Conservation (phyloP, 92 coral and sea anemone species). For the Epizoanthus ramosus region DNA sequence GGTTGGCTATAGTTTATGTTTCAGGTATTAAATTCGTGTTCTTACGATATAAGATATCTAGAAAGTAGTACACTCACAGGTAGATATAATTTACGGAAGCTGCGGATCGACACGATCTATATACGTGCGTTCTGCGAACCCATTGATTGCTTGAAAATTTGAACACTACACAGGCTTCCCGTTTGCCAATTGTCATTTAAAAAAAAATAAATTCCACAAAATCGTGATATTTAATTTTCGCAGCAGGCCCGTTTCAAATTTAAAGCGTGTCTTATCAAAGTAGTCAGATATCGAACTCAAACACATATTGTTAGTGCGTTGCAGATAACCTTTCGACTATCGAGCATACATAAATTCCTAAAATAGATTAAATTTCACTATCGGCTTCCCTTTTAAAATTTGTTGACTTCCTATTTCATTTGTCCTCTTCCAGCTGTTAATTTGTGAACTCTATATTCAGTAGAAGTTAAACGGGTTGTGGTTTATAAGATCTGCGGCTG, state of each 20-base stretch:
- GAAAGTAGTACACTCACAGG: background rate
- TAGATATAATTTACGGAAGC: background rate
- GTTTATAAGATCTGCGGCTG: too few relatives aligned
- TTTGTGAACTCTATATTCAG: background rate
- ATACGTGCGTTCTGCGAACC: background rate
- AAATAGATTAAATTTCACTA: constrained; percentile 23
- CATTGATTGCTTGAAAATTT: background rate
- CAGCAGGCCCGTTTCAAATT: background rate
- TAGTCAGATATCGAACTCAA: background rate
- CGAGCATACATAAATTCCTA: constrained; percentile 23
- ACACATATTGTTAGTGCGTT: background rate
- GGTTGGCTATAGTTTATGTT: too few relatives aligned
- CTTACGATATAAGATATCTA: constrained; percentile 4
- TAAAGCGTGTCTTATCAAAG: background rate
- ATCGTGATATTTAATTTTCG: background rate
- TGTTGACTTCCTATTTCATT: background rate
- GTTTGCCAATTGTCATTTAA: background rate
- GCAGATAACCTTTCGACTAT: constrained; percentile 21
- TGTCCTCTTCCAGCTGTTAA: constrained; percentile 16
- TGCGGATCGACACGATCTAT: background rate
- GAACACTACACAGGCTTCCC: background rate
- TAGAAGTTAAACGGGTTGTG: too few relatives aligned
- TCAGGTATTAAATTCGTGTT: background rate
- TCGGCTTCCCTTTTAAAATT: background rate
- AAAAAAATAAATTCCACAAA: background rate